Evolutionary conservation across 2,113 vertebrate species (phyloP).

Genomic region (Bubo bubo): DNA sequence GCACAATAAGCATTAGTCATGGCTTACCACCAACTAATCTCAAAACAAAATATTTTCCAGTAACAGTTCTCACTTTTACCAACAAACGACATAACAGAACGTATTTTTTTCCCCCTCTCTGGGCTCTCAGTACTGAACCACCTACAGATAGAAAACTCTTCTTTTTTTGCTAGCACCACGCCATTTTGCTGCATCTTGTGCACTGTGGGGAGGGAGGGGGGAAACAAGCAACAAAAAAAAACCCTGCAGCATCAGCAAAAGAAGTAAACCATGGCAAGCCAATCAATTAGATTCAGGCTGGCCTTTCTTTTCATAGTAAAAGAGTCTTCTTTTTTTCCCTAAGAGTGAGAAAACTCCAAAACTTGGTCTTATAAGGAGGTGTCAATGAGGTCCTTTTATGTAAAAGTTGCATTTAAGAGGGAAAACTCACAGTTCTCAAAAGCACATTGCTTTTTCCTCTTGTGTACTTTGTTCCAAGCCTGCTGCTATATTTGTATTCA

Average conservation of each 20-base stretch:
- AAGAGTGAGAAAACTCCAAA: conserved; percentile 1
- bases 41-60: conserved; percentile 39
- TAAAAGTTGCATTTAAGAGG: background rate
- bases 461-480: background rate
- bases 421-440: background rate
- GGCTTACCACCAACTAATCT: conserved; percentile 25
- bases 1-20: conserved; percentile 46
- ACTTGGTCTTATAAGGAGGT: background rate
- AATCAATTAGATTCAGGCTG: background rate
- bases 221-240: too few relatives aligned
- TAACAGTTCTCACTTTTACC: conserved; percentile 53
- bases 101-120: background rate
- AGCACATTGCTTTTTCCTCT: background rate
- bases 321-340: background rate
- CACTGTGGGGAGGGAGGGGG: background rate
- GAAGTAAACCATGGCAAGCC: background rate
- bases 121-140: background rate
- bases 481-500: background rate
- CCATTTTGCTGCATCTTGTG: background rate
- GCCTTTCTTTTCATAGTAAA: background rate
- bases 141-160: background rate
- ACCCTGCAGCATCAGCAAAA: background rate
- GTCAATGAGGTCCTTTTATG: background rate
- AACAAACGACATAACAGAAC: background rate
- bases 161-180: background rate